Evolutionary conservation across 2,888 invertebrate species (phyloP), one percentile per base, ranked within the genome.

Genomic region (Pollenia angustigena): DNA sequence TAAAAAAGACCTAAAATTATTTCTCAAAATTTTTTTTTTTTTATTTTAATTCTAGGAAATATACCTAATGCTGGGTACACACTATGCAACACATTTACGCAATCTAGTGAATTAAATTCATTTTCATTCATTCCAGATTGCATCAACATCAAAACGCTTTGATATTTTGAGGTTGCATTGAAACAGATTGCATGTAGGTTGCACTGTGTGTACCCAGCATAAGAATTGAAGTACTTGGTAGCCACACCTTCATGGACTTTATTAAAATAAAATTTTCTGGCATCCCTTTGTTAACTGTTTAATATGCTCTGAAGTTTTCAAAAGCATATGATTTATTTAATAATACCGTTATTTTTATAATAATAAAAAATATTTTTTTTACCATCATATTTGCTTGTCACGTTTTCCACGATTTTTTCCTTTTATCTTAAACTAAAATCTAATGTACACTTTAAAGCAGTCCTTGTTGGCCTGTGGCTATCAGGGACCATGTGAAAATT

Each of bases 381-480:
- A n/a, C 9, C 18, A 58, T 8, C 40, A 74, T 10, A n/a, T 9
- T 32, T 12, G 14, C 32, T 46, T 16, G n/a, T 18, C 68, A 74
- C 68, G 42, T 74, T 74, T 50, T 40, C 9, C 1, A 7, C 0
- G 18, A 23, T 4, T 16, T 23, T 23, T 23, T 44, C 11, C 9
- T 42, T 44, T 66, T 58, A 32, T 62, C 42, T 52, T 23, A 23
- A 62, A 8, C 18, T 4, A 44, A 66, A 56, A 4, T 32, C 4
- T 7, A 48, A 85, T 87, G 85, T 60, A 66, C 58, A 60, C 54
- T 40, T 71, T 85, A 72, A 76, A 58, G 18, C 66, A 82, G 74
- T 72, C 68, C 0, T 46, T 85, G 1, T 11, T 68, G 46, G n/a
- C 62, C 16, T 83, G 85, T 48, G 87, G 85, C 52, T 88, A 88